Conservation (phyloP, 2,888 invertebrate species). For the Drosophila rellima region DNA sequence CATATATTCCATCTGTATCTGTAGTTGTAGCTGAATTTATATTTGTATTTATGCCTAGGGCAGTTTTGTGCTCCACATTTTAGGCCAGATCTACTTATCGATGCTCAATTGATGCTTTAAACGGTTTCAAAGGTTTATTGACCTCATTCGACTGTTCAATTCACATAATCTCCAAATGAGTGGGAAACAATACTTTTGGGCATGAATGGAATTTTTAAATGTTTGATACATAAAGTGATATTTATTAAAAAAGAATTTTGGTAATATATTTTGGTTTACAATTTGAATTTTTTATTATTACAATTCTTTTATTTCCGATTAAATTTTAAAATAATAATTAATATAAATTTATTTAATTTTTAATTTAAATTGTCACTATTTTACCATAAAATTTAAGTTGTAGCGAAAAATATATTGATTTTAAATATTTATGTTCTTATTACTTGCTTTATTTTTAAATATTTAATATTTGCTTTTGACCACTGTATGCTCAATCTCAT, state of each 20-base stretch:
- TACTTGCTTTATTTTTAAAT: too few species aligned
- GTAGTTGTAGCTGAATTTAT: neutral
- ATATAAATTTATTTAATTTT: neutral
- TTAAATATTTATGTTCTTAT: too few species aligned
- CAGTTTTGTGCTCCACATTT: constrained; percentile 39
- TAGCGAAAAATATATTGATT: too few species aligned
- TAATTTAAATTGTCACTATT: neutral
- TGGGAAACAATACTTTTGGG: constrained; percentile 42
- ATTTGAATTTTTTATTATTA: too few species aligned
- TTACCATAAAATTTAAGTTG: neutral
- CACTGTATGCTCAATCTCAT: too few species aligned
- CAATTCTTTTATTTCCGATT: too few species aligned
- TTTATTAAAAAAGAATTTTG: too few species aligned
- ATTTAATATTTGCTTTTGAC: too few species aligned
- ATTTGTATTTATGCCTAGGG: constrained; percentile 6
- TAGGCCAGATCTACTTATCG: constrained; percentile 33
- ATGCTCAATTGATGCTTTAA: constrained; percentile 48
- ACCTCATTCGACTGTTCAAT: constrained; percentile 44
- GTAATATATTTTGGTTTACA: too few species aligned
- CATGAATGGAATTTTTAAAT: constrained; percentile 66
- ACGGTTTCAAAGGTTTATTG: constrained; percentile 61
- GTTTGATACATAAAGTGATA: constrained; percentile 16
- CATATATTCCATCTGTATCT: constrained; percentile 4
- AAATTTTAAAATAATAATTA: too few species aligned
- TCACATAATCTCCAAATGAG: constrained; percentile 48